Percentiles rank a stretch among this genome's conserved stretches.
Conservation (phyloP, 2,888 invertebrate genomes). For the Onchidella celtica region DNA sequence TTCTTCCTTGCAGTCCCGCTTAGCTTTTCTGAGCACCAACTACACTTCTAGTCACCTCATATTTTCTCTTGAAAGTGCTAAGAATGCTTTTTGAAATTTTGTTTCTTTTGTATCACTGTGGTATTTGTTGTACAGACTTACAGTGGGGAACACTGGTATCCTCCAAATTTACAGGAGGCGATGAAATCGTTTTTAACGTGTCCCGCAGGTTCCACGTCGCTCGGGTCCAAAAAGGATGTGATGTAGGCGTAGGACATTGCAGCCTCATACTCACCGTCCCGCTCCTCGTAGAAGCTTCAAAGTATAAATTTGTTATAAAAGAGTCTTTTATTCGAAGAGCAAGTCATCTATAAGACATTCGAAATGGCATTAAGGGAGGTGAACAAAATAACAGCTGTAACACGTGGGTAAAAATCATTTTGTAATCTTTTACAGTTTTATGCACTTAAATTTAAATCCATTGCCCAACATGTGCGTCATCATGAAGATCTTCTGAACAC, state of each 20-base stretch:
- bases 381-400: neutral
- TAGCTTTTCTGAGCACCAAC: too few species aligned
- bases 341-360: neutral
- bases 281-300: constrained; percentile 43
- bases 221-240: constrained; percentile 50
- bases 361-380: neutral
- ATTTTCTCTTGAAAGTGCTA: too few species aligned
- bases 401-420: too few species aligned
- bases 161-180: constrained; percentile 65
- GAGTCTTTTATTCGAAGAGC: neutral
- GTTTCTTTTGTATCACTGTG: too few species aligned
- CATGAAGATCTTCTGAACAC: too few species aligned
- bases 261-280: constrained; percentile 56
- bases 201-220: constrained; percentile 55
- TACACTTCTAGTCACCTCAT: too few species aligned
- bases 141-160: constrained; percentile 67
- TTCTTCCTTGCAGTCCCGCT: too few species aligned
- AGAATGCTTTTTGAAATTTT: too few species aligned
- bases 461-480: too few species aligned
- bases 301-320: neutral
- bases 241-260: constrained; percentile 59
- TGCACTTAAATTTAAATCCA: too few species aligned
- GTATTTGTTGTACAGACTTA: constrained; percentile 58
- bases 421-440: too few species aligned
- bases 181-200: constrained; percentile 65